These are phyloP conservation scores for Martes flavigula DNA, from an alignment of 2,797 vertebrate species.

Conservation along the genomic window DNA sequence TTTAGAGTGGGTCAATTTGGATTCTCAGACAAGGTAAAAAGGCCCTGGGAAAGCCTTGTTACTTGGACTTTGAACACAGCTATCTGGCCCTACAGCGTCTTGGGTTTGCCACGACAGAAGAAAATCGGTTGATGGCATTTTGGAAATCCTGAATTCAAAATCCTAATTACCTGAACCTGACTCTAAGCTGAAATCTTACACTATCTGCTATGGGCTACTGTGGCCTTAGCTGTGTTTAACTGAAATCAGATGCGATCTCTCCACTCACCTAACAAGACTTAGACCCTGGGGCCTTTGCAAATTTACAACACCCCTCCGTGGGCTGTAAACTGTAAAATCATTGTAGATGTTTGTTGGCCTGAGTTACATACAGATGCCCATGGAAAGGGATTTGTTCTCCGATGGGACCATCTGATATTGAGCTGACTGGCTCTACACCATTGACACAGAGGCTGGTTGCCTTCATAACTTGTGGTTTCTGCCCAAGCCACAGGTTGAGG, in stretches of 20 bases:
- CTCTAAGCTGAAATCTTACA: background rate
- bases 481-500: background rate
- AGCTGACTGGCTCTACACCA: background rate
- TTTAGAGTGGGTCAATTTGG: background rate
- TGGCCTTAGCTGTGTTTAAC: background rate
- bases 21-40: background rate
- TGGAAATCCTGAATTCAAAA: constrained; percentile 27
- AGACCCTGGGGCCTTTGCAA: background rate
- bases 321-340: background rate
- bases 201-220: background rate
- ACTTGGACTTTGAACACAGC: background rate
- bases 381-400: background rate
- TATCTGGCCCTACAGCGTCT: background rate
- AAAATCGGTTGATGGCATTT: background rate
- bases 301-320: background rate
- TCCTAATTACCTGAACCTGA: background rate
- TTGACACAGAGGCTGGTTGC: background rate
- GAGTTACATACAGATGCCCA: background rate
- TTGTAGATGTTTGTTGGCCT: background rate
- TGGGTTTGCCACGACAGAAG: background rate
- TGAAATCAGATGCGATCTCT: background rate
- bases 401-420: background rate
- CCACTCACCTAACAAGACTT: background rate
- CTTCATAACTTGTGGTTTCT: background rate
- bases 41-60: background rate